Percentiles rank a stretch among this genome's conserved stretches.
Evolutionary conservation across 2,797 vertebrate species (phyloP).

Genomic region (Gila robusta): DNA sequence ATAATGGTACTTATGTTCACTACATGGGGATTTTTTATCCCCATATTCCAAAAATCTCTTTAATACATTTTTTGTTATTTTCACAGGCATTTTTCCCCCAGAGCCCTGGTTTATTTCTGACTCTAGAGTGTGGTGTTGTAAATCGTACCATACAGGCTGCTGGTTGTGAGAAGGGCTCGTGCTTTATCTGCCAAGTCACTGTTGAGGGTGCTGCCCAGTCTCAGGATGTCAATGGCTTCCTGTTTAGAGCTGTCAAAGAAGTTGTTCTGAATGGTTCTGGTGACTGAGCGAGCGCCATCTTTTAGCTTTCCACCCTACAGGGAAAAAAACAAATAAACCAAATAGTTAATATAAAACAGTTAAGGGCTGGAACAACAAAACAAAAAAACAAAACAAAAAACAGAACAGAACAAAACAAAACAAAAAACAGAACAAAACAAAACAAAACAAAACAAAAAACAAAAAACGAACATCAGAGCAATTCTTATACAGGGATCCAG

Average conservation of each 20-base stretch:
- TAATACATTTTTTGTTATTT: not conserved
- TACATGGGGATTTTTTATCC: not conserved
- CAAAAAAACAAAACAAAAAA: too few species aligned
- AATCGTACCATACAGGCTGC: conserved; percentile 92
- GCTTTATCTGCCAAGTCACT: conserved; percentile 99
- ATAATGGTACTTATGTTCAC: not conserved
- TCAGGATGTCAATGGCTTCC: conserved; percentile 96
- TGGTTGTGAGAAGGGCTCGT: conserved; percentile 95
- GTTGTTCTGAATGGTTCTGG: conserved; percentile 99
- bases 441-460: too few species aligned
- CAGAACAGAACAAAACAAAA: too few species aligned
- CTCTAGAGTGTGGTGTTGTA: not conserved
- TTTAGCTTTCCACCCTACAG: conserved; percentile 95
- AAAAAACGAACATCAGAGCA: too few species aligned
- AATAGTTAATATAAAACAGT: not conserved
- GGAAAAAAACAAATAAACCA: not conserved
- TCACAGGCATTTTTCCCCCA: not conserved
- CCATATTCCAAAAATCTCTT: not conserved
- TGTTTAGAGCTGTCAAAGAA: conserved; percentile 99
- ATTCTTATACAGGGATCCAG: too few species aligned
- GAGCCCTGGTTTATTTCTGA: not conserved
- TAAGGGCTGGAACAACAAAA: too few species aligned
- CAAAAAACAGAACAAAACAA: too few species aligned
- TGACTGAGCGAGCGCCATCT: conserved; percentile 97
- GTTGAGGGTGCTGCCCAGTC: conserved; percentile 97